Conservation (phyloP, 2,113 vertebrate genomes). For the Callaeas wilsoni region DNA sequence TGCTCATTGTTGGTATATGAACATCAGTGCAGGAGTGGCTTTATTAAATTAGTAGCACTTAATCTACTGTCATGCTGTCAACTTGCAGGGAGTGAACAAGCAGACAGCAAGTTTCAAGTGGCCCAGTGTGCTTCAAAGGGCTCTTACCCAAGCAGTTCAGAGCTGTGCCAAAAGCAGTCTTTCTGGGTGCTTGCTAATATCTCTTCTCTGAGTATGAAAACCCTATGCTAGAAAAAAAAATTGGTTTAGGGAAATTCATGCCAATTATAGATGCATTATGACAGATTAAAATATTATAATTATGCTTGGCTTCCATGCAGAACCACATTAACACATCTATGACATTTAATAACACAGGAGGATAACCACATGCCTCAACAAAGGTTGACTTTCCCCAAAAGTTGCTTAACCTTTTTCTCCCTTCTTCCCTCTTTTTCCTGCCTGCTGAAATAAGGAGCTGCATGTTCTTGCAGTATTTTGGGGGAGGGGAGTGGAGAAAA, state of each 20-base stretch:
- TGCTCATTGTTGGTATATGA: constrained; percentile 13
- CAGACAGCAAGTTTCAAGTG: constrained; percentile 32
- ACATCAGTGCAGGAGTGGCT: constrained; percentile 25
- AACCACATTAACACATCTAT: constrained; percentile 55
- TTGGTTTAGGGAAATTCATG: constrained; percentile 54
- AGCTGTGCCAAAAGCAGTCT: constrained; percentile 13
- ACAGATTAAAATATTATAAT: constrained; percentile 71
- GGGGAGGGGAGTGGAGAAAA: background rate
- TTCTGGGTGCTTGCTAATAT: constrained; percentile 23
- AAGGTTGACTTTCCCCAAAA: constrained; percentile 9
- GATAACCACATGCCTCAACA: constrained; percentile 47
- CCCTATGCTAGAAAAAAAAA: background rate
- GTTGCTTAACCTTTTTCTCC: background rate
- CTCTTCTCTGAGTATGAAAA: constrained; percentile 3
- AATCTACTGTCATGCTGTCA: constrained; percentile 63
- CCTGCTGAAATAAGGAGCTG: background rate
- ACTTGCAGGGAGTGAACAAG: background rate
- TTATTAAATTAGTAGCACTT: constrained; percentile 73
- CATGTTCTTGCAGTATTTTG: background rate
- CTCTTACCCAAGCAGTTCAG: background rate
- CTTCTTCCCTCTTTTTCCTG: background rate
- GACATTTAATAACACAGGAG: constrained; percentile 52
- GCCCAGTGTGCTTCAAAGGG: background rate
- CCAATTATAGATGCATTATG: constrained; percentile 65
- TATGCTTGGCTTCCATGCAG: constrained; percentile 57